Percentiles rank a stretch among this genome's conserved stretches.
These are phyloP conservation scores for Marasmarcha lunaedactyla DNA, from an alignment of 2,888 invertebrate species.

Conservation along the genomic window DNA sequence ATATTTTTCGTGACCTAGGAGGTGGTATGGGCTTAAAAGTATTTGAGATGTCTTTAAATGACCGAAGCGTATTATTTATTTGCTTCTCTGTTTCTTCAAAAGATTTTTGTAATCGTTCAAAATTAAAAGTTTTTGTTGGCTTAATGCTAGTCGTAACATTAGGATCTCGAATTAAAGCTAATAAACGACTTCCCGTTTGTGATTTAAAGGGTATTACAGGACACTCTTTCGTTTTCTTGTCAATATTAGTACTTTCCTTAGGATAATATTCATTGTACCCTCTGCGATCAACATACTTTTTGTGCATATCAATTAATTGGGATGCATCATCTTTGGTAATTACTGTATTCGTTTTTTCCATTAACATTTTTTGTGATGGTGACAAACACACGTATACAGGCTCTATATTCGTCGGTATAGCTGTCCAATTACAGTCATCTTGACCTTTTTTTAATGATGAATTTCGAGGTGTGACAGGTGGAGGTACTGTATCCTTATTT, in stretches of 20 bases:
- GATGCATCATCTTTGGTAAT: constrained; percentile 66
- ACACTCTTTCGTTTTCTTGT: constrained; percentile 18
- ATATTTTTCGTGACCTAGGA: constrained; percentile 45
- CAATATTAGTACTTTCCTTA: constrained; percentile 19
- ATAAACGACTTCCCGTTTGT: constrained; percentile 69
- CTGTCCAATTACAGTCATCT: constrained; percentile 67
- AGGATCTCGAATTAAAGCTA: constrained; percentile 73
- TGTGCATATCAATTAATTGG: constrained; percentile 76
- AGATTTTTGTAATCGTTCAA: constrained; percentile 18
- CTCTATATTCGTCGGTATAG: constrained; percentile 71
- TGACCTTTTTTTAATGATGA: constrained; percentile 51
- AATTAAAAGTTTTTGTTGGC: constrained; percentile 22
- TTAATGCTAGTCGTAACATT: constrained; percentile 38
- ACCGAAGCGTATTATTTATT: constrained; percentile 18
- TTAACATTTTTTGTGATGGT: constrained; percentile 75
- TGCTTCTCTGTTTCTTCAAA: constrained; percentile 16
- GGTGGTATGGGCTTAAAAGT: constrained; percentile 48
- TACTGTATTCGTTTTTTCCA: constrained; percentile 66
- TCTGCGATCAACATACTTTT: constrained; percentile 75
- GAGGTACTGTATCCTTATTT: constrained; percentile 31
- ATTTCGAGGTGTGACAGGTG: constrained; percentile 51
- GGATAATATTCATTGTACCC: constrained; percentile 60
- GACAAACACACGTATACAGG: constrained; percentile 76
- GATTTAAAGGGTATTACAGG: constrained; percentile 51
- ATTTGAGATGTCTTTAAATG: constrained; percentile 19